Conservation (phyloP, 2,113 vertebrate genomes). For the Platichthys flesus region DNA sequence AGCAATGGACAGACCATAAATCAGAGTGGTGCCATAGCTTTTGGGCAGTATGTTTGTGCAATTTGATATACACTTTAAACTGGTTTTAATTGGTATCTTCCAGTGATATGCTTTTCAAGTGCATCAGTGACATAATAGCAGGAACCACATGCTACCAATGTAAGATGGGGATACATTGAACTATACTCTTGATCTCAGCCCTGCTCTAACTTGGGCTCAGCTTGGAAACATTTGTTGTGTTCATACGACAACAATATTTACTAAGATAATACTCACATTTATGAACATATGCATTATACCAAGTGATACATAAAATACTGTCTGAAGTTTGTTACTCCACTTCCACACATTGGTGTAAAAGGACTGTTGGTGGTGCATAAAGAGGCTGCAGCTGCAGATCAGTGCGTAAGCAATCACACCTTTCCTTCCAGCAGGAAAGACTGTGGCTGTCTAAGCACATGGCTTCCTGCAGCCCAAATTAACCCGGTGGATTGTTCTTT, state of each 20-base stretch:
- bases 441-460: constrained; percentile 74
- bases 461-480: constrained; percentile 69
- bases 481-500: constrained; percentile 58
- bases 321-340: background rate
- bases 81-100: background rate
- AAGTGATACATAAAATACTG: background rate
- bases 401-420: constrained; percentile 66
- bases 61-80: background rate
- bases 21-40: background rate
- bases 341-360: background rate
- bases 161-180: too few species aligned
- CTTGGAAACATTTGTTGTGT: too few species aligned
- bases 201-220: too few species aligned
- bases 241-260: background rate
- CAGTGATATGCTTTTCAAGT: too few species aligned
- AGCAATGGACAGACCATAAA: background rate
- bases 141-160: too few species aligned
- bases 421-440: constrained; percentile 78
- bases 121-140: too few species aligned
- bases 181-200: too few species aligned
- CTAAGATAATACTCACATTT: too few species aligned
- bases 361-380: constrained; percentile 7
- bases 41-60: background rate
- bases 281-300: background rate
- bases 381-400: constrained; percentile 64